Evolutionary conservation across 2,797 vertebrate genomes (phyloP), one percentile per base, ranked within the genome.

Genomic region (Allobates femoralis): DNA sequence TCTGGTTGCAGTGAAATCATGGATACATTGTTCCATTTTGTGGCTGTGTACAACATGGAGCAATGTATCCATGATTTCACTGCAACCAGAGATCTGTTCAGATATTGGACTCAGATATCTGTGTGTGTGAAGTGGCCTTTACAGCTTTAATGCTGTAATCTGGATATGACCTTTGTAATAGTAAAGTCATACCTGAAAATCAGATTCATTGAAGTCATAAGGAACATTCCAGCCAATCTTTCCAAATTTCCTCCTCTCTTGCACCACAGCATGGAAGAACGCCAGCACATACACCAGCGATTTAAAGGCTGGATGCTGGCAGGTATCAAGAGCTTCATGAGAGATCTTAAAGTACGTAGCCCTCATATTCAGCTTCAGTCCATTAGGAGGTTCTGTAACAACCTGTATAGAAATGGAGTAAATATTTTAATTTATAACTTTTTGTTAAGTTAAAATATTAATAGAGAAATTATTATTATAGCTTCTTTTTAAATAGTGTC

Each of bases 231-330:
- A 99, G 75, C 98, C 98, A 0, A 97, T 96, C 91, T 99, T 99
- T 86, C 98, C 98, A 1, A 99, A 99, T 90, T 99, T 99, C 88
- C 98, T 95, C 32, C 98, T 94, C 91, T 99, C 98, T 91, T 99
- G 98, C 69, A 99, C 97, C 89, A 99, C 98, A 0, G 97, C 98
- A 0, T 99, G 98, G 93, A 99, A 99, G 90, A 99, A 99, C 0
- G 97, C 94, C 90, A 99, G 90, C 89, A 97, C 96, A 0, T 96
- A 99, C 74, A 99, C 96, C 89, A 99, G 93, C 62, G 97, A 90
- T 90, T 95, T 93, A 91, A 96, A 99, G 11, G 96, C 95, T 0
- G 94, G 91, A 90, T 99, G 98, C 0, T 94, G 95, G 88, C 98
- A 99, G 5, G 91, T 76, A 21, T 91, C 91, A 86, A 99, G 93